Evolutionary conservation across 2,113 vertebrate genomes (phyloP).

Genomic region (Phoxinus phoxinus): DNA sequence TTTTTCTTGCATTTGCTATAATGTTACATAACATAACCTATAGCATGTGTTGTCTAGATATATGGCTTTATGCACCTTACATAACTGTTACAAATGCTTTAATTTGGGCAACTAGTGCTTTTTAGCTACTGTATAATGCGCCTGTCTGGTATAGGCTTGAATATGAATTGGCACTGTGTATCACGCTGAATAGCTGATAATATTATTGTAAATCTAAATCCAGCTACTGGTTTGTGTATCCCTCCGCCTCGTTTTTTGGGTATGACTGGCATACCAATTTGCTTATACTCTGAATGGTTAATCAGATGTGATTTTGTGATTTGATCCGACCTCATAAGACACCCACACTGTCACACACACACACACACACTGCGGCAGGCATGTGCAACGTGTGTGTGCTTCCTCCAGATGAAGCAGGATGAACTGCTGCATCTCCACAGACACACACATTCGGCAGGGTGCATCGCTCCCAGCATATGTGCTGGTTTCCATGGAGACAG

Average conservation of each 20-base stretch:
- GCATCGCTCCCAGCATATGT: slow-evolving; percentile 58
- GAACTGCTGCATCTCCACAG: slow-evolving; percentile 48
- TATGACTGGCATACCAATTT: neutral
- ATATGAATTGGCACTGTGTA: neutral
- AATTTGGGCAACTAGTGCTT: neutral
- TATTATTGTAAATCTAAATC: neutral
- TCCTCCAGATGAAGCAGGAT: slow-evolving; percentile 48
- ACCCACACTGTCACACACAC: slow-evolving; percentile 46
- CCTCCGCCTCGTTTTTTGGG: neutral
- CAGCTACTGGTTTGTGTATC: neutral
- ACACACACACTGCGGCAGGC: slow-evolving; percentile 40
- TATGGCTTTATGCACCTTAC: neutral
- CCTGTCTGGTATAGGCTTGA: neutral
- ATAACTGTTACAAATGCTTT: neutral
- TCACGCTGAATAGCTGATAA: neutral
- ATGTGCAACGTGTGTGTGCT: slow-evolving; percentile 18
- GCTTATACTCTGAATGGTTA: neutral
- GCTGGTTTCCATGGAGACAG: slow-evolving; percentile 70
- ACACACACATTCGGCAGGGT: slow-evolving; percentile 43
- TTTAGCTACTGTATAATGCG: neutral
- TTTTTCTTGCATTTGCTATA: neutral
- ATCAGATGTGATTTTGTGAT: slow-evolving; percentile 5
- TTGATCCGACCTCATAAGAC: slow-evolving; percentile 48
- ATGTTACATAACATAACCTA: neutral
- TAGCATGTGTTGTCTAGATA: neutral